Evolutionary conservation across 2,797 vertebrate genomes (phyloP).

Genomic region (Silurus lanzhouensis): DNA sequence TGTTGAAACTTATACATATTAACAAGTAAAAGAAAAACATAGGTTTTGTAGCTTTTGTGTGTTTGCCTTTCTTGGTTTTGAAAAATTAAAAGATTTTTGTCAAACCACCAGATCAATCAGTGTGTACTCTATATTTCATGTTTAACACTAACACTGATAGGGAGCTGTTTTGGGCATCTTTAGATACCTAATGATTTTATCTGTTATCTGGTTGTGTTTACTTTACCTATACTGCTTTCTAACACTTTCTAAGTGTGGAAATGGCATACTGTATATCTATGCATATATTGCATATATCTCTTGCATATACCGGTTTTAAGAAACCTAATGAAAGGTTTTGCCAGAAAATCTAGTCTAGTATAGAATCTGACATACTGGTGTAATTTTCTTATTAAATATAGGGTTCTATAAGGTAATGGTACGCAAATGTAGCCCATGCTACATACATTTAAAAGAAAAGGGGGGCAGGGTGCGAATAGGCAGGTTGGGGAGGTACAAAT

Average conservation of each 20-base stretch:
- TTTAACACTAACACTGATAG: background rate
- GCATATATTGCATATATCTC: too few relatives aligned
- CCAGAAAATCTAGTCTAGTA: background rate
- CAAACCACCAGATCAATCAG: background rate
- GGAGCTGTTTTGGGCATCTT: background rate
- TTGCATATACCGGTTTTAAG: background rate
- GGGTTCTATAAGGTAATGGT: background rate
- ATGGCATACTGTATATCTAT: background rate
- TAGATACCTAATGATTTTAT: background rate
- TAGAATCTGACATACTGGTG: background rate
- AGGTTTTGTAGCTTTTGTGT: slow-evolving; percentile 4
- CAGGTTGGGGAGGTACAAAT: background rate
- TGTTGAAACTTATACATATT: background rate
- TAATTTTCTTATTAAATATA: background rate
- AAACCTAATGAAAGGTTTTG: background rate
- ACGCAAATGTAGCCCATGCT: background rate
- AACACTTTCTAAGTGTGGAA: background rate
- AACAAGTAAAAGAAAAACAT: background rate
- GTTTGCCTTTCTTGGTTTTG: slow-evolving; percentile 12
- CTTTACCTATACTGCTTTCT: background rate
- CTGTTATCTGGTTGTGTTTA: background rate
- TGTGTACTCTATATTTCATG: background rate
- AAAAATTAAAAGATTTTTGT: background rate
- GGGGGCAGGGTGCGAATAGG: background rate
- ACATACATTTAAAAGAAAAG: background rate